phyloP scores from a whole-genome alignment of 2,113 vertebrate species.

The Xiphophorus hellerii region DNA sequence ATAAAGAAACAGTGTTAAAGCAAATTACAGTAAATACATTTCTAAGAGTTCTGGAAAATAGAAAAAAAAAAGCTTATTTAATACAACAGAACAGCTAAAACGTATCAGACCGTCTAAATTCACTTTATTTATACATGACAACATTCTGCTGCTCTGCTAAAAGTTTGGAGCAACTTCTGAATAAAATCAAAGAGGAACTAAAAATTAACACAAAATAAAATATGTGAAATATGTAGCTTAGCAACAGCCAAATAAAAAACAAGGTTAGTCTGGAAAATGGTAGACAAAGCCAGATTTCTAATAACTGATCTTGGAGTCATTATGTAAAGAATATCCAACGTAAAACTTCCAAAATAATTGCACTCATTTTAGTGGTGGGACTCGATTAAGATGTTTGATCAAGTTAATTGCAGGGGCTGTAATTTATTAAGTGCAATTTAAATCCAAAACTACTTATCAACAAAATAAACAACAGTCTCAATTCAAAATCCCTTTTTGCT shows the following conservation, averaged over 20 bases:
- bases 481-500: too few relatives aligned
- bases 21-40: too few relatives aligned
- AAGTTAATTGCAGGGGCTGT: too few relatives aligned
- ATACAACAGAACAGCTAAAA: background rate
- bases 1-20: background rate
- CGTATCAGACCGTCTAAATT: background rate
- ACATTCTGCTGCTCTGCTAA: background rate
- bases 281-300: too few relatives aligned
- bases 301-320: too few relatives aligned
- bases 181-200: background rate
- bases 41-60: background rate
- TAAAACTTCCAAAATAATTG: too few relatives aligned
- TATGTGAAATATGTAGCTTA: background rate
- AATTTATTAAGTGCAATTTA: too few relatives aligned
- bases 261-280: background rate
- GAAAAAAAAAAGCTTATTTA: background rate
- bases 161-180: background rate
- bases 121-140: background rate
- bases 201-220: background rate
- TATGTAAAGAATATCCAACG: too few relatives aligned
- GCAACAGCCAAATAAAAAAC: background rate
- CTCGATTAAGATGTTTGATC: too few relatives aligned
- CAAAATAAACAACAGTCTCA: too few relatives aligned
- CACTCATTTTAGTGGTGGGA: too few relatives aligned
- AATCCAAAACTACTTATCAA: too few relatives aligned